Evolutionary conservation across 2,113 vertebrate genomes (phyloP), one percentile per base, ranked within the genome.

Genomic region (Urocitellus parryii): DNA sequence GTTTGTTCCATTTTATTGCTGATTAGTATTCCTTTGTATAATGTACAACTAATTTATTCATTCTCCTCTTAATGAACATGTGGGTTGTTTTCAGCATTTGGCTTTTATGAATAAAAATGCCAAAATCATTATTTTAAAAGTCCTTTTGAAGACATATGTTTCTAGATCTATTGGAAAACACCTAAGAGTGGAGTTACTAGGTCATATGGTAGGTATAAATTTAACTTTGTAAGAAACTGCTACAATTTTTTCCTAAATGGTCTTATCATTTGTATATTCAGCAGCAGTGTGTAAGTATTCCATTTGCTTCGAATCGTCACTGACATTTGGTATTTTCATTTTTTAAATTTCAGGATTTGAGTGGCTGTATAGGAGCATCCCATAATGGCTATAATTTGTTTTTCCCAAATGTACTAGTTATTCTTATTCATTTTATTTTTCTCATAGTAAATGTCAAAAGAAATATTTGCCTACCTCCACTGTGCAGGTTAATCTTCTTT

Each of bases 61-160:
- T 90, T 90, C 58, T 96, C 1, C 14, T 80, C 34, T 90, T 92
- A 88, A 88, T 94, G 73, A 81, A 72, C 83, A 94, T 92, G 88
- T 91, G 83, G 45, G 63, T n/a, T 92, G 82, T 94, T 91, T 91
- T 88, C 25, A 92, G 56, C 82, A 94, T 82, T 93, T 95, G 85
- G 93, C 32, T 95, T 97, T 88, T 96, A 85, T 95, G 80, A 82
- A 81, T 90, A 96, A 96, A 96, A 96, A 78, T 95, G 58, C 22
- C 86, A 96, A 94, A 81, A 72, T 88, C 83, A 81, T 91, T 93
- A 74, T n/a, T 84, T 88, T 85, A 93, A 94, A 95, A 58, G 45
- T 84, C 56, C 92, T 95, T 91, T 91, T 84, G 48, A 77, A 96
- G 95, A 95, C 53, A 93, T 93, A 79, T 81, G 77, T 94, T 95